A percentile compares a stretch with the other conserved stretches of the same genome.
Evolutionary conservation across 2,888 invertebrate genomes (phyloP).

Genomic region (Caenorhabditis wallacei): DNA sequence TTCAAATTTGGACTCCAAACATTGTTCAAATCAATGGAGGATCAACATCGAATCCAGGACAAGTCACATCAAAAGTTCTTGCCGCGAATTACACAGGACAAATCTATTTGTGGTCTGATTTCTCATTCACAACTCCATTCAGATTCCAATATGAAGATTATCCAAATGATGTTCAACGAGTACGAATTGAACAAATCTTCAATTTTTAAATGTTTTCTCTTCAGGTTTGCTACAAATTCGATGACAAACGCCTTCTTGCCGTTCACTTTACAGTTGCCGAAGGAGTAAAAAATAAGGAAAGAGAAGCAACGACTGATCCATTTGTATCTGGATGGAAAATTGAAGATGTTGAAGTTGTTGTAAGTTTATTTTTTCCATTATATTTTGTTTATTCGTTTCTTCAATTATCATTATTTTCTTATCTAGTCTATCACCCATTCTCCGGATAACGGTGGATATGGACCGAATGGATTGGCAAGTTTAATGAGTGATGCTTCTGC

Average conservation of each 20-base stretch:
- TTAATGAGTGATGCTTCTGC: slow-evolving; percentile 44
- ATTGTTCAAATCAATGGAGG: slow-evolving; percentile 81
- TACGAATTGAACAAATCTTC: slow-evolving; percentile 13
- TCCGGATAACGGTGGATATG: slow-evolving; percentile 59
- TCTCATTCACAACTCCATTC: slow-evolving; percentile 81
- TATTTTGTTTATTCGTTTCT: not conserved
- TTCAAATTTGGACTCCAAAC: slow-evolving; percentile 83
- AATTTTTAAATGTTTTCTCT: not conserved
- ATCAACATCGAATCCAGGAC: slow-evolving; percentile 75
- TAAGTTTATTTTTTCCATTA: slow-evolving; percentile 48
- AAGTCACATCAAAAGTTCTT: slow-evolving; percentile 81
- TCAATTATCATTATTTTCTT: not conserved
- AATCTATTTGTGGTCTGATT: slow-evolving; percentile 80
- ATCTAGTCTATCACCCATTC: slow-evolving; percentile 54
- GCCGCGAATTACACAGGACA: slow-evolving; percentile 83
- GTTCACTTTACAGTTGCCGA: slow-evolving; percentile 81
- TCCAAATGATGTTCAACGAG: slow-evolving; percentile 81
- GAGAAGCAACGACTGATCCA: slow-evolving; percentile 79
- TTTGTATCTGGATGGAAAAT: slow-evolving; percentile 83
- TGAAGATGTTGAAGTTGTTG: slow-evolving; percentile 79
- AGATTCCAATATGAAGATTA: slow-evolving; percentile 82
- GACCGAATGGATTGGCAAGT: slow-evolving; percentile 65
- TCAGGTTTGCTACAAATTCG: slow-evolving; percentile 83
- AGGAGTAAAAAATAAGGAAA: slow-evolving; percentile 75
- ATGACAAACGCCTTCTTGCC: slow-evolving; percentile 82